Evolutionary conservation across 2,888 invertebrate species (phyloP), one percentile per base, ranked within the genome.

Genomic region (Dyspetes luteomarginatus): DNA sequence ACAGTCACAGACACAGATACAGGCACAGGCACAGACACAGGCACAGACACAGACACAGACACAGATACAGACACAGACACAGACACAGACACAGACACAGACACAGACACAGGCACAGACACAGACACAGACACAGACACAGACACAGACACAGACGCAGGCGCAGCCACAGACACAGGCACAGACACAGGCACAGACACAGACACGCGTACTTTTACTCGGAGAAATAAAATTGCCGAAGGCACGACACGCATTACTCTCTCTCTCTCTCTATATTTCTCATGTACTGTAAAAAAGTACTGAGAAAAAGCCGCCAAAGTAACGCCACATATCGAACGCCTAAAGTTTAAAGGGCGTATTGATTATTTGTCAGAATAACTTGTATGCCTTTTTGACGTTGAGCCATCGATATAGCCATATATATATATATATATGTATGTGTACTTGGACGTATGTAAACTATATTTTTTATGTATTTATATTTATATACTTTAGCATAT

Each of bases 21-120:
- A 2, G 9, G n/a, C n/a, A 12, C 36, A 36, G 7, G 1, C 36
- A 36, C 36, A 36, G 9, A 36, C 9, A 36, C 36, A 36, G 9
- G 12, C 36, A 36, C 36, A 9, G 9, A 36, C 30, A 36, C 36
- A 36, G 9, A 3, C 36, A 36, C 2, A 2, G 9, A 12, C n/a
- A 87, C 86, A 85, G 86, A 87, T 85, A 79, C 65, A 75, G 58
- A 74, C 69, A 79, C 52, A 7, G 36, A 4, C 12, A 7, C 36
- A 36, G 7, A 0, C 36, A 36, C 36, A 36, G 9, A 36, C 9
- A 36, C 36, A 36, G 9, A 36, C 36, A 36, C 36, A 9, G 9
- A 36, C 30, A 36, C 36, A 36, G 9, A 3, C 36, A 36, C 2
- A 2, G 9, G 36, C n/a, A n/a, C n/a, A n/a, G n/a, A 74, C 69